These are phyloP conservation scores for Crotophaga sulcirostris DNA, from an alignment of 2,113 vertebrate species.

Conservation along the genomic window DNA sequence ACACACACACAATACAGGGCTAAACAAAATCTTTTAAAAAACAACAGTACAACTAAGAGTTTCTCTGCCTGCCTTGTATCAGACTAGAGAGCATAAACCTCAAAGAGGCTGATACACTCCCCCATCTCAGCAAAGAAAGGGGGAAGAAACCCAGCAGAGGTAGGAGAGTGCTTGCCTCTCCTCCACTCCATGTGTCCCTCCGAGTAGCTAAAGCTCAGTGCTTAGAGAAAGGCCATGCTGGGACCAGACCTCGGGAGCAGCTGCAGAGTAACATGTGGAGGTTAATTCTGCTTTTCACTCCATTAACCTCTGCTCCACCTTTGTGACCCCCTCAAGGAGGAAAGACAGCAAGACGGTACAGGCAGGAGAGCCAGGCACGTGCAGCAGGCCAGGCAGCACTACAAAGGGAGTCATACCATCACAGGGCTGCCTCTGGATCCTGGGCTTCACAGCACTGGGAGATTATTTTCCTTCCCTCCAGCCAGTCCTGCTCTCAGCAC, in stretches of 20 bases:
- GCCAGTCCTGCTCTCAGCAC: background rate
- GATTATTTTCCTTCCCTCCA: background rate
- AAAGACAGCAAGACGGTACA: fast-evolving
- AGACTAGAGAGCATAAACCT: background rate
- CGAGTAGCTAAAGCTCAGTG: fast-evolving
- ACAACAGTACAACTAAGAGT: background rate
- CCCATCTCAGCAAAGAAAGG: background rate
- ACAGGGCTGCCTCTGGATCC: background rate
- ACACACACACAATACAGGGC: background rate
- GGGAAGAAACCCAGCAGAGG: background rate
- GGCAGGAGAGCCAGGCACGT: background rate
- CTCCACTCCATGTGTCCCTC: background rate
- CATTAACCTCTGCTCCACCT: slow-evolving; percentile 36
- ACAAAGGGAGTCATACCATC: background rate
- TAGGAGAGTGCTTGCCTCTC: too few relatives aligned
- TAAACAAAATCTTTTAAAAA: background rate
- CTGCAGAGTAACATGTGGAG: background rate
- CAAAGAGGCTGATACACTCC: background rate
- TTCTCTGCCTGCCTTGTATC: background rate
- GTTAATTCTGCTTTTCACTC: slow-evolving; percentile 33
- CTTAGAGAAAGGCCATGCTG: background rate
- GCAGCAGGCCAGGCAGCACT: background rate
- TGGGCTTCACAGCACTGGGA: background rate
- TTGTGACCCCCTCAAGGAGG: background rate
- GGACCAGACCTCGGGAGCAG: background rate